Base-by-base conservation (phyloP, 2,888 invertebrate genomes). In the Cactoblastis cactorum region DNA sequence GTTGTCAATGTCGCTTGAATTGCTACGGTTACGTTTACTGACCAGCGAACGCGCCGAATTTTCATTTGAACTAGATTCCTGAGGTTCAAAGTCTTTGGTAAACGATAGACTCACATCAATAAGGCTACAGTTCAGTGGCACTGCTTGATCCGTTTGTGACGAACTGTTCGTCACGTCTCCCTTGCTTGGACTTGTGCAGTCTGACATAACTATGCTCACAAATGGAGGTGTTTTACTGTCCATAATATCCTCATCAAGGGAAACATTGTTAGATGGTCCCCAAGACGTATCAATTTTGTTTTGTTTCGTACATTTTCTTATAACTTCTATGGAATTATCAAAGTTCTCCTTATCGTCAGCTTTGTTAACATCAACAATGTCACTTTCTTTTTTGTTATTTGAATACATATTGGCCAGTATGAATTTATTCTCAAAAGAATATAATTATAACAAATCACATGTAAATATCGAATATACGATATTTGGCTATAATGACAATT, bases 221-320 rank as follows among this genome's bases (percentile, higher is more conserved):
- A 78, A 83, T 37, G 81, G 80, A 52, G 83, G 80, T 39, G 81
- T 82, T 56, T 63, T 71, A 58, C 45, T 74, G 49, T 59, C 63
- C 58, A 74, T 74, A 52, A 59, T 67, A 32, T 59, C 57, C 33
- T 78, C 78, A 63, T 63, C 63, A 55, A 68, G 59, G 49, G 72
- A 67, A 53, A 63, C 56, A 63, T 74, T 72, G 62, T 58, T 60
- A 62, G 60, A 77, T 50, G 63, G 64, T 53, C 83, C 83, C 83
- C 83, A 88, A 56, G 87, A 88, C 54, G 73, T 72, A 54, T 85
- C 70, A 55, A 75, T 63, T 38, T 56, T 53, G 49, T 75, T 67
- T 47, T 65, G 58, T 58, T 63, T 63, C 46, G 67, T 60, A 61
- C 75, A 77, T 80, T 77, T 80, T 53, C 88, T 70, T 55, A 88